Evolutionary conservation across 1,140 invertebrate genomes (phyloP), one percentile per base, ranked within the genome.

Genomic region (Brachionus sp.): DNA sequence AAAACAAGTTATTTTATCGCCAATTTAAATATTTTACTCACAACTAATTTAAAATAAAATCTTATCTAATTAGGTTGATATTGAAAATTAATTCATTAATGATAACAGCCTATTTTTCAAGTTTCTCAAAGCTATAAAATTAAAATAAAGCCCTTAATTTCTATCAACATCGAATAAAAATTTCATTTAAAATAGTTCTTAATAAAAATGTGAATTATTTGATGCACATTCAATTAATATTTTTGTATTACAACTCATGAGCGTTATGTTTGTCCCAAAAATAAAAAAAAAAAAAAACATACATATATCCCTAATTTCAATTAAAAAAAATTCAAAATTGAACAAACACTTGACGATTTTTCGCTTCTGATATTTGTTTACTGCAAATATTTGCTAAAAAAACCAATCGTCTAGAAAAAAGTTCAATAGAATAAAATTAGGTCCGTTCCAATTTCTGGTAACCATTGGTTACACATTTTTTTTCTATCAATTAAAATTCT

Each of bases 361-460:
- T 70, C 66, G 66, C 66, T 70, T 70, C 66, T 70, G 33, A 37
- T 37, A 39, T 70, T 70, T 70, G 35, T 42, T 70, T 0, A 13
- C 29, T 16, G 33, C 66, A 70, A 70, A 70, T 70, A 70, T 70
- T 70, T 70, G 16, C 10, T n/a, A n/a, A 37, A 70, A 70, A 70
- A 33, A 70, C 66, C 66, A 70, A 70, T 70, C 66, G 66, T 70
- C 66, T 70, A 70, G 29, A 70, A 70, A 70, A 5, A 37, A 70
- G 66, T 70, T 70, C 66, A 70, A 70, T 70, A 35, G 66, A 70
- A 70, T 70, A 19, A 37, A n/a, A 37, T 19, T 70, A 19, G 33
- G n/a, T 37, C 29, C 35, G 35, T 19, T 37, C 35, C 5, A 35
- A 29, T 35, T 66, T 37, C n/a, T 70, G 33, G 66, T 70, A 37